A percentile compares a stretch with the other conserved stretches of the same genome.
These are phyloP conservation scores for Trichoplusia ni DNA, from an alignment of 1,140 invertebrate species.

Conservation along the genomic window DNA sequence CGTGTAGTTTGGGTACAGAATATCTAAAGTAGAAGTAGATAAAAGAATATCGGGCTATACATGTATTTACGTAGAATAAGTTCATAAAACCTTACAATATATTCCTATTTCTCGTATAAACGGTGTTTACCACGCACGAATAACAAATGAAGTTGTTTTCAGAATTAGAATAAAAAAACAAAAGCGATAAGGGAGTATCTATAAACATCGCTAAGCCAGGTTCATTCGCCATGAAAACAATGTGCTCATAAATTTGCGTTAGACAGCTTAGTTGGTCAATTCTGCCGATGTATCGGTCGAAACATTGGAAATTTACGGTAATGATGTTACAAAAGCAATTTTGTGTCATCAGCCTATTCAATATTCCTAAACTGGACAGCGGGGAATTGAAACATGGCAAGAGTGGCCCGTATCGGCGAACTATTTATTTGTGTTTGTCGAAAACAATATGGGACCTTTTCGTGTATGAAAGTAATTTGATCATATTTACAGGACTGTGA, in stretches of 20 bases:
- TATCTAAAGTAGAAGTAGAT: too few relatives aligned
- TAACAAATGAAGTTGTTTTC: conserved; percentile 26
- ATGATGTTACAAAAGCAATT: conserved; percentile 30
- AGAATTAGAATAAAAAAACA: conserved; percentile 20
- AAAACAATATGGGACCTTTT: not conserved
- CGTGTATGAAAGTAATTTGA: not conserved
- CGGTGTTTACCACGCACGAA: not conserved
- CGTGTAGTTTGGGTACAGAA: too few relatives aligned
- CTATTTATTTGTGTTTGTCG: not conserved
- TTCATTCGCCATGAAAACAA: conserved; percentile 30
- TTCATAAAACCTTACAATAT: not conserved
- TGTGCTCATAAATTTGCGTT: conserved; percentile 21
- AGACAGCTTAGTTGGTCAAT: conserved; percentile 30
- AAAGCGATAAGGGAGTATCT: conserved; percentile 12
- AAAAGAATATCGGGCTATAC: too few relatives aligned
- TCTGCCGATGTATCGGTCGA: conserved; percentile 12
- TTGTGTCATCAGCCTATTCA: conserved; percentile 24
- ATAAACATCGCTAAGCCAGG: conserved; percentile 27
- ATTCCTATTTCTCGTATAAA: not conserved
- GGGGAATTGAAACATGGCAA: conserved; percentile 6
- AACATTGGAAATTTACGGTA: conserved; percentile 25
- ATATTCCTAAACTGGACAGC: conserved; percentile 20
- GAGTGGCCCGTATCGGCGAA: not conserved
- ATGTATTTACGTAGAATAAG: not conserved
- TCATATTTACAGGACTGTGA: not conserved